These are phyloP conservation scores for Pseudonaja textilis DNA, from an alignment of 2,113 vertebrate species.

Conservation along the genomic window DNA sequence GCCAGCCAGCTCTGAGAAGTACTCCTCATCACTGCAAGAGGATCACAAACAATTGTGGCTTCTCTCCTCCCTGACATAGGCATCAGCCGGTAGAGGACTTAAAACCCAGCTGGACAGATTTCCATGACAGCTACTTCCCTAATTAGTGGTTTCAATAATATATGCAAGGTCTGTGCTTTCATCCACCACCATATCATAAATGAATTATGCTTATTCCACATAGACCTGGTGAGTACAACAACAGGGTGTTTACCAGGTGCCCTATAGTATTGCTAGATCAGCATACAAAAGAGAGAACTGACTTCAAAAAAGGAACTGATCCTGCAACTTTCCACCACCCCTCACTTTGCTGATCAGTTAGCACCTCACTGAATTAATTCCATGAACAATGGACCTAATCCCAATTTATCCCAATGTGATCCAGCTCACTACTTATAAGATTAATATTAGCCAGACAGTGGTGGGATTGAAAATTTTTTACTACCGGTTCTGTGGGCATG, in stretches of 20 bases:
- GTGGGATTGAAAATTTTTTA: too few species aligned
- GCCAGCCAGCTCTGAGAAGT: not conserved
- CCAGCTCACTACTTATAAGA: not conserved
- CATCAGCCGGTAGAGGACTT: not conserved
- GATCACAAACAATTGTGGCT: not conserved
- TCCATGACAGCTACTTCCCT: not conserved
- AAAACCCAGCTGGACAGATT: not conserved
- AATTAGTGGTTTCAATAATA: not conserved
- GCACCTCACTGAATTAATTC: not conserved
- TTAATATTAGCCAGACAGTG: not conserved
- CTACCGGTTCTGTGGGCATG: too few species aligned
- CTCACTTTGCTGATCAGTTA: not conserved
- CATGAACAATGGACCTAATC: not conserved
- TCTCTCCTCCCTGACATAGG: not conserved
- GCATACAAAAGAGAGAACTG: not conserved
- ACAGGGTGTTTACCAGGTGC: not conserved
- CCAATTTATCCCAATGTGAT: not conserved
- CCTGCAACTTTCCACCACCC: not conserved
- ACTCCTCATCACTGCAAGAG: not conserved
- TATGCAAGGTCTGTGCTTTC: not conserved
- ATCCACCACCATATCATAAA: not conserved
- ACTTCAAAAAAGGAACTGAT: not conserved
- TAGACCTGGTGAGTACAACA: not conserved
- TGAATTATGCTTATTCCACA: not conserved
- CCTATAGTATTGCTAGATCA: not conserved